Evolutionary conservation across 2,888 invertebrate species (phyloP), one percentile per base, ranked within the genome.

Genomic region (Carcina quercana): DNA sequence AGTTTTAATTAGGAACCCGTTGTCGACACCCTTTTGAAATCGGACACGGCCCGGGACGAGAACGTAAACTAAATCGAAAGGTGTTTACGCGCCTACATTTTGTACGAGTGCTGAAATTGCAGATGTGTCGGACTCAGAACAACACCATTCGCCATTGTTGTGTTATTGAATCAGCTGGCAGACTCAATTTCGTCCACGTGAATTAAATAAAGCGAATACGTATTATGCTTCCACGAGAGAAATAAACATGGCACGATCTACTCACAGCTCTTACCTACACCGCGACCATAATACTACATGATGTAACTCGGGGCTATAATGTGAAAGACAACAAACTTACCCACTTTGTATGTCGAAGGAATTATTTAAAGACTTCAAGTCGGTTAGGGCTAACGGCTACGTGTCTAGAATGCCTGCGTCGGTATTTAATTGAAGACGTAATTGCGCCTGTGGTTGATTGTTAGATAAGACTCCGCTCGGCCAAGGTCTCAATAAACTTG

Each of bases 401-500:
- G 59, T 61, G 65, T 40, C 29, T 34, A 28, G 59, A 57, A 61
- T 63, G 40, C 43, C 42, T 56, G n/a, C n/a, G n/a, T n/a, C n/a
- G n/a, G n/a, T 53, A 56, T 47, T 50, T 59, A 58, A 65, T 59
- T 58, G 58, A 50, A 42, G 39, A 45, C 26, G 32, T 38, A 55
- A 45, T 55, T 53, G 55, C 45, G 17, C 14, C 11, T n/a, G 11
- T 37, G 19, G 21, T 14, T 30, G 22, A 28, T n/a, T 29, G 32
- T 21, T 21, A 31, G 28, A 32, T 32, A 30, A 35, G 25, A 27
- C 30, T 25, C 21, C 15, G 29, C 43, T 43, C 40, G 46, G 45
- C 46, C 54, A 53, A 53, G 52, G 50, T 45, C 35, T 42, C 47
- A 32, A 36, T 41, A 49, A 42, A 55, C 48, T 42, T 33, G 37